Base-by-base conservation (phyloP, 2,888 invertebrate genomes). In the Galerucella pusilla region DNA sequence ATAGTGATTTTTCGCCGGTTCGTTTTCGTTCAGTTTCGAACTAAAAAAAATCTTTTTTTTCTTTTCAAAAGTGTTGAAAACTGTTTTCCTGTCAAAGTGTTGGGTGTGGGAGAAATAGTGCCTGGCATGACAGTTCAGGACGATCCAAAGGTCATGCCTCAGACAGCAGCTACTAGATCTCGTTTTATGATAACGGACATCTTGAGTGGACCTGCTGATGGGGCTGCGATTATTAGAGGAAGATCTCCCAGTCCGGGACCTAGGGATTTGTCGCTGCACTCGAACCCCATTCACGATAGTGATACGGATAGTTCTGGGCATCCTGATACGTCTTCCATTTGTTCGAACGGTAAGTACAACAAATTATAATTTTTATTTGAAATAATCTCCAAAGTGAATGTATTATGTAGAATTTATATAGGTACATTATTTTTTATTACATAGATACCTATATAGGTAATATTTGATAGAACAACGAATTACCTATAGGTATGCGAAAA, bases 181-280 rank as follows among this genome's bases (percentile, higher is more conserved):
- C 89, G 95, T 80, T 96, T 96, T 89, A 96, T 96, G 95, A 96
- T 96, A 89, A 96, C 95, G 82, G 96, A 96, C 87, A 96, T 96
- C 84, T 90, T 96, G 81, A 92, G 92, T 69, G 91, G 91, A 68
- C 91, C 86, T 89, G 91, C 82, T 85, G 91, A 91, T 71, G 92
- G 88, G 84, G 89, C 88, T 83, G 88, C 86, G 80, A 89, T 88
- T 65, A 80, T 86, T 86, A 86, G 88, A 85, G 89, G 84, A 83
- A 87, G 84, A 86, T 89, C 85, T 85, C 91, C 86, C 81, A 90
- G 85, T 88, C 90, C 85, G 83, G 90, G 87, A 83, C 91, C 89
- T 78, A 89, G 91, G 81, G 91, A 91, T 81, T 83, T 90, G 71
- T 88, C 88, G n/a, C 84, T 90, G 63, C 89, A 89, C 79, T 88